These are phyloP conservation scores for Daboia siamensis DNA, from an alignment of 2,113 vertebrate genomes.

Conservation along the genomic window DNA sequence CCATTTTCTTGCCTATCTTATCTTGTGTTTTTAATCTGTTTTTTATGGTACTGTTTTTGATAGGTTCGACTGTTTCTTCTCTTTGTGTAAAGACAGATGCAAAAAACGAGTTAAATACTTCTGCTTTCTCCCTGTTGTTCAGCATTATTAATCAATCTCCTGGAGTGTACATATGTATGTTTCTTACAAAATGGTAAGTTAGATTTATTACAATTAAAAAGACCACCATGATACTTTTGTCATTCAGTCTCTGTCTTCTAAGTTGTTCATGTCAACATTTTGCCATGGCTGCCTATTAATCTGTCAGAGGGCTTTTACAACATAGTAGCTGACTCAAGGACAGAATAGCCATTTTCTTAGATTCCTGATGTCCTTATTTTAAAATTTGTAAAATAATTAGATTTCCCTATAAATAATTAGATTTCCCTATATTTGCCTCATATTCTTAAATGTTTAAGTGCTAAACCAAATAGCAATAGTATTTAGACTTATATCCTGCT, in stretches of 20 bases:
- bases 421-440: background rate
- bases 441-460: background rate
- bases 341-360: background rate
- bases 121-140: no score
- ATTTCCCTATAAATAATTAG: background rate
- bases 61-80: no score
- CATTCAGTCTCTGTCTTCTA: background rate
- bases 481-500: no score
- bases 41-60: no score
- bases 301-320: background rate
- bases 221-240: background rate
- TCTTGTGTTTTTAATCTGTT: no score
- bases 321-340: background rate
- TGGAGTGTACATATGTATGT: background rate
- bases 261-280: background rate
- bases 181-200: background rate
- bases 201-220: background rate
- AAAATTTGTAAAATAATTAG: background rate
- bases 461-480: background rate
- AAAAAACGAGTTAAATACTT: no score
- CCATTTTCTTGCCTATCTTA: no score
- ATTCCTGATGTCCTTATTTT: background rate
- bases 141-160: background rate
- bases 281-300: background rate
- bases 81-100: no score